These are phyloP conservation scores for Cyrtorhinus lividipennis DNA, from an alignment of 1,140 invertebrate species.

Conservation along the genomic window DNA sequence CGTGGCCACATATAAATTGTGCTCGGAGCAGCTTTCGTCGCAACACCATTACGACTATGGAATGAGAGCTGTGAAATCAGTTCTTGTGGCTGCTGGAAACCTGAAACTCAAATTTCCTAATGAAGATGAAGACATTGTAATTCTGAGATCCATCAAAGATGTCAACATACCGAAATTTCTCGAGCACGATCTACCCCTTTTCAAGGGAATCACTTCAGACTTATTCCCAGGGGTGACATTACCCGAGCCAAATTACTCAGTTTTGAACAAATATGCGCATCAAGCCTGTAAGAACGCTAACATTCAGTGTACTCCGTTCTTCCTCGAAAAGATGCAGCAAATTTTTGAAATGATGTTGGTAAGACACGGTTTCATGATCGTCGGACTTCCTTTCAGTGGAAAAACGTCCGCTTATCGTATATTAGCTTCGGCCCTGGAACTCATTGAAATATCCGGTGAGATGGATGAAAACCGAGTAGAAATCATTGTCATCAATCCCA, in stretches of 20 bases:
- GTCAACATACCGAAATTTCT: slow-evolving; percentile 90
- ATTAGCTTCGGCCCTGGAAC: slow-evolving; percentile 57
- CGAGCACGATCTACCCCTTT: slow-evolving; percentile 70
- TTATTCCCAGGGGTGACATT: slow-evolving; percentile 69
- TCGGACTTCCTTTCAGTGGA: slow-evolving; percentile 80
- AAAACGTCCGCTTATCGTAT: slow-evolving; percentile 66
- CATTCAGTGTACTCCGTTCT: slow-evolving; percentile 66
- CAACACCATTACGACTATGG: slow-evolving; percentile 96
- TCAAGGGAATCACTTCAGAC: slow-evolving; percentile 82
- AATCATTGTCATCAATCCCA: slow-evolving; percentile 86
- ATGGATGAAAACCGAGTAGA: slow-evolving; percentile 80
- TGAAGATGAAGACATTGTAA: slow-evolving; percentile 63
- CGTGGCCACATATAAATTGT: slow-evolving; percentile 81
- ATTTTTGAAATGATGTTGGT: slow-evolving; percentile 95
- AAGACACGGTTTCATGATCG: slow-evolving; percentile 75
- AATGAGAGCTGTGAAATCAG: slow-evolving; percentile 80
- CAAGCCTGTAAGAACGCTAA: slow-evolving; percentile 59
- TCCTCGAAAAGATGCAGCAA: slow-evolving; percentile 81
- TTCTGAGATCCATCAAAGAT: slow-evolving; percentile 79
- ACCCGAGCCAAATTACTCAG: slow-evolving; percentile 54
- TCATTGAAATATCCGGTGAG: slow-evolving; percentile 61
- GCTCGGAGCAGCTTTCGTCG: slow-evolving; percentile 86
- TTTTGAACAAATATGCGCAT: slow-evolving; percentile 38
- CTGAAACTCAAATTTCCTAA: slow-evolving; percentile 80
- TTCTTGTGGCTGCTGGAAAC: slow-evolving; percentile 75